Base-by-base conservation (phyloP, 2,888 invertebrate genomes). In the Pheosia tremula region DNA sequence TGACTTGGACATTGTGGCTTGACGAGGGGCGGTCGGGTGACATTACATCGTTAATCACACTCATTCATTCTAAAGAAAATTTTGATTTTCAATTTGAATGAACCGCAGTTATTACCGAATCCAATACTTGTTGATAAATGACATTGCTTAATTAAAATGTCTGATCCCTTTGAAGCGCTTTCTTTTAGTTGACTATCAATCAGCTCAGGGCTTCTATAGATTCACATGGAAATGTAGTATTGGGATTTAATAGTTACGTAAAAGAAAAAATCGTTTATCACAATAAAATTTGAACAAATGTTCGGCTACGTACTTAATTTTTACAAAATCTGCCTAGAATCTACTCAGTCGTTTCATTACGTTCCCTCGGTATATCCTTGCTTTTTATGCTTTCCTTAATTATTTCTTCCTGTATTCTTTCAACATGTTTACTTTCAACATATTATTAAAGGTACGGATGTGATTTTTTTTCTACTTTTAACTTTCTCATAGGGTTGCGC, bases 1-100 rank as follows among this genome's bases (percentile, higher is more conserved):
- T 91, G 91, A 92, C 91, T 92, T 80, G 90, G 80, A 82, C 82
- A 86, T 89, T 86, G 87, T 84, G 78, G 75, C 69, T 69, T 84
- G 89, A 86, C 85, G 85, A 85, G 85, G 89, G 90, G 86, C 79
- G 81, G 78, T 75, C 80, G 75, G 80, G 82, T 88, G 92, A 91
- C 92, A 90, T 80, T 71, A 77, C 85, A 83, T 91, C 93, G 88
- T 93, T 90, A 93, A 93, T 93, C 93, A 93, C 83, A 83, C 80
- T 79, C 75, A 86, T 87, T 88, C 82, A 84, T 81, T 79, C 73
- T 69, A 78, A 85, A 87, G 86, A 86, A 89, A 89, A 88, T 90
- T 92, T 90, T 89, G 89, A 91, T 91, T 91, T 91, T 90, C 89
- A 89, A 88, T 89, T 86, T 84, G 80, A 88, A 88, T 88, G 79